These are phyloP conservation scores for Rhopalosiphum padi DNA, from an alignment of 1,140 invertebrate genomes.

Conservation along the genomic window DNA sequence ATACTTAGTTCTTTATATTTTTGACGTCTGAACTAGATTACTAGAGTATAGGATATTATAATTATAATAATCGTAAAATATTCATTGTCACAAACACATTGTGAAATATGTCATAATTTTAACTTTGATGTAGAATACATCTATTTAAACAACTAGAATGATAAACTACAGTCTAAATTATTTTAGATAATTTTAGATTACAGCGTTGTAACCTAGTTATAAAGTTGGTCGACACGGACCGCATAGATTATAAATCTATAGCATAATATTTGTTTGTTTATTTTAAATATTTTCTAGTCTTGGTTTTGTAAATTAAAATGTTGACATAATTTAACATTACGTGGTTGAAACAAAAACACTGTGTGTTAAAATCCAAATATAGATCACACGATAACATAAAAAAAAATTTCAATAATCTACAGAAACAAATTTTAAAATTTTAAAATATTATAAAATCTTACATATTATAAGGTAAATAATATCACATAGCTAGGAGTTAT, in stretches of 20 bases:
- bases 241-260: background rate
- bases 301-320: too few species aligned
- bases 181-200: constrained; percentile 3
- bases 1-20: too few species aligned
- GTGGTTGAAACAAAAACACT: too few species aligned
- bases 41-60: background rate
- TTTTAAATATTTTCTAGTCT: too few species aligned
- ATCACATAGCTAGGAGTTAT: too few species aligned
- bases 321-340: background rate
- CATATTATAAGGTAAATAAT: too few species aligned
- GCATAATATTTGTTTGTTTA: background rate
- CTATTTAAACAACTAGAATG: background rate
- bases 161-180: background rate
- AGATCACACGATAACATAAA: too few species aligned
- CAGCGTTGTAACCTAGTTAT: background rate
- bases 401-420: too few species aligned
- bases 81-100: background rate
- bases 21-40: too few species aligned
- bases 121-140: background rate
- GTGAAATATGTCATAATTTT: background rate
- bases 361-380: too few species aligned
- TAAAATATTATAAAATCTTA: too few species aligned
- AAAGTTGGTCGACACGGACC: background rate
- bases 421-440: too few species aligned
- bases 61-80: background rate